Evolutionary conservation across 2,113 vertebrate species (phyloP).

Genomic region (Brachypteracias leptosomus): DNA sequence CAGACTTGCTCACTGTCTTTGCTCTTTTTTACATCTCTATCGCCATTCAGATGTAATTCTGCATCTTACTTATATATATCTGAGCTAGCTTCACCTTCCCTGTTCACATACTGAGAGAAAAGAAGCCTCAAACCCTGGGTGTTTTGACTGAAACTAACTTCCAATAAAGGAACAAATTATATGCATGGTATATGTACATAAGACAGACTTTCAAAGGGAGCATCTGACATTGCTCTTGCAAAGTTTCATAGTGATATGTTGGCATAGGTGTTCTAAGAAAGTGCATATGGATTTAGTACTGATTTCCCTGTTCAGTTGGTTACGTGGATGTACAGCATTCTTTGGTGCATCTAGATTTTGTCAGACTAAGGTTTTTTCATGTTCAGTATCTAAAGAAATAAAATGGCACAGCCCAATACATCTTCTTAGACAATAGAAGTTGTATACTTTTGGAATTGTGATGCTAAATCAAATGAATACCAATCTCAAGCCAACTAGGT

Average conservation of each 20-base stretch:
- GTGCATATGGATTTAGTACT: not conserved
- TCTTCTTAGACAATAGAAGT: not conserved
- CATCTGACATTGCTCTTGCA: not conserved
- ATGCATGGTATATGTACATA: not conserved
- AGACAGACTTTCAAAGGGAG: not conserved
- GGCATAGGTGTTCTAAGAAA: not conserved
- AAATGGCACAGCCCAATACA: not conserved
- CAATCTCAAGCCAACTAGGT: not conserved
- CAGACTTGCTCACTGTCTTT: no score
- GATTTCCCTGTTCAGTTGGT: not conserved
- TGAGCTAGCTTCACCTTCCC: no score
- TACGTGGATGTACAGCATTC: not conserved
- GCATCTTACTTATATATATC: no score
- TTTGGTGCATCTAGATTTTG: not conserved
- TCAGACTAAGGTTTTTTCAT: not conserved
- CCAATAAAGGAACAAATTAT: no score
- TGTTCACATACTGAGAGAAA: no score
- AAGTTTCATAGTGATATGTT: not conserved
- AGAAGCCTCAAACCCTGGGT: no score
- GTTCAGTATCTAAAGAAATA: not conserved
- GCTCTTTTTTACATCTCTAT: no score
- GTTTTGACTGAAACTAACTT: no score
- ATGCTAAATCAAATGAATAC: not conserved
- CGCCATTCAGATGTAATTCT: no score
- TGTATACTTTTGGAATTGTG: not conserved